Evolutionary conservation across 2,797 vertebrate species (phyloP).

Genomic region (Tamandua tetradactyla): DNA sequence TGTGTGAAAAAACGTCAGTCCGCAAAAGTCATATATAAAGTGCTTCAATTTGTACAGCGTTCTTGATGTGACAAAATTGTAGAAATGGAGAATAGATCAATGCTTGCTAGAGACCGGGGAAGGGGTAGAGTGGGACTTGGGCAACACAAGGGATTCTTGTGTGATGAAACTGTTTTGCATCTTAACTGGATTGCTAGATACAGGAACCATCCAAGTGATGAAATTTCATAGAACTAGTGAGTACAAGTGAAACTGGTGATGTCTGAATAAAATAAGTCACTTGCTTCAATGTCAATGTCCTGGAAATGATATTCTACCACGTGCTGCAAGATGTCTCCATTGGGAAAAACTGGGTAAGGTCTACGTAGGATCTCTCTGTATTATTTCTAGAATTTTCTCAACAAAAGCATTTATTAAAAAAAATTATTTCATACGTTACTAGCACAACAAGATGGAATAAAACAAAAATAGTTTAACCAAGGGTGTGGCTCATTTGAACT

Average conservation of each 20-base stretch:
- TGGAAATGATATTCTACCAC: not conserved
- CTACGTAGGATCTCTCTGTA: not conserved
- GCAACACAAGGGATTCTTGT: not conserved
- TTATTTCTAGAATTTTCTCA: not conserved
- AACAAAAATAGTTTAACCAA: not conserved
- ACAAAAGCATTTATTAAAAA: not conserved
- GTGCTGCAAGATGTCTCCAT: not conserved
- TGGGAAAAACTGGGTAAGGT: not conserved
- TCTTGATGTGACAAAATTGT: not conserved
- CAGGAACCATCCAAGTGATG: not conserved
- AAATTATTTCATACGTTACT: not conserved
- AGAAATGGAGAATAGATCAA: not conserved
- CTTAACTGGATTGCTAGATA: not conserved
- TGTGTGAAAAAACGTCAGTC: not conserved
- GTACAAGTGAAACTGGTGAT: not conserved
- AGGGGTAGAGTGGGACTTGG: not conserved
- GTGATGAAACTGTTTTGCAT: not conserved
- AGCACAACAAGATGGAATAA: not conserved
- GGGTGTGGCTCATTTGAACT: not conserved
- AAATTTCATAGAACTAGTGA: not conserved
- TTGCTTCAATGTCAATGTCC: not conserved
- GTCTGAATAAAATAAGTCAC: rapidly evolving
- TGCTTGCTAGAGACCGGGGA: not conserved
- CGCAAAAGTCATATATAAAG: not conserved
- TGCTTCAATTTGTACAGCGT: not conserved